phyloP scores from a whole-genome alignment of 2,113 vertebrate species.

The Ptychochromis oligacanthus region DNA sequence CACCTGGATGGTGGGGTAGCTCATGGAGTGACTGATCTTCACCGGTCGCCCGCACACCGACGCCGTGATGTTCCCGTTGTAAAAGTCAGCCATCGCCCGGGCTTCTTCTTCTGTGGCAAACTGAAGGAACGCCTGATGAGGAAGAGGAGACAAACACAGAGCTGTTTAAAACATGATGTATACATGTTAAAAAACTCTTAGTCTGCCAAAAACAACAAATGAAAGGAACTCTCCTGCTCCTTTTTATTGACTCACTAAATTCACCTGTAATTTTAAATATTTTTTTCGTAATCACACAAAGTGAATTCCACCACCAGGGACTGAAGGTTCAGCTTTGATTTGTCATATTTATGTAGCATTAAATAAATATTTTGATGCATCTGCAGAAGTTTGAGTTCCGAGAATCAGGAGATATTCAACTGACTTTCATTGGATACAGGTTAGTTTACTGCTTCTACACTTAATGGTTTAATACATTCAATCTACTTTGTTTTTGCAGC shows the following conservation, averaged over 20 bases:
- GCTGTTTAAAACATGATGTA: no score
- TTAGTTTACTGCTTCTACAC: background rate
- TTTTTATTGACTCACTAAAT: background rate
- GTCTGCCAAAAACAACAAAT: background rate
- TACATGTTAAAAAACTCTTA: background rate
- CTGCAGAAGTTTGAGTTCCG: no score
- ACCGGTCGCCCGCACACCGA: slow-evolving; percentile 87
- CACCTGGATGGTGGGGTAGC: slow-evolving; percentile 95
- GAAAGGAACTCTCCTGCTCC: background rate
- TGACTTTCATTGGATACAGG: background rate
- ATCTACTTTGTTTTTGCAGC: no score
- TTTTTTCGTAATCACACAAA: no score
- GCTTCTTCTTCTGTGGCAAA: slow-evolving; percentile 89
- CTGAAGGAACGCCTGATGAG: slow-evolving; percentile 90
- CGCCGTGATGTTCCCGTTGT: slow-evolving; percentile 86
- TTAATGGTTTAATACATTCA: background rate
- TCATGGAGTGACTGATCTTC: slow-evolving; percentile 89
- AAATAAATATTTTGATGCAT: no score
- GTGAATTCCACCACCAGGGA: no score
- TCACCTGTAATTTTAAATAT: no score
- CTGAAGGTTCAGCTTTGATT: no score
- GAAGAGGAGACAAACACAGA: background rate
- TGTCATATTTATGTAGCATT: no score
- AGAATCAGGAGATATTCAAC: no score
- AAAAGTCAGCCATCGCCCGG: slow-evolving; percentile 89